phyloP scores from a whole-genome alignment of 1,140 invertebrate genomes.

The Pseudoatta argentina region DNA sequence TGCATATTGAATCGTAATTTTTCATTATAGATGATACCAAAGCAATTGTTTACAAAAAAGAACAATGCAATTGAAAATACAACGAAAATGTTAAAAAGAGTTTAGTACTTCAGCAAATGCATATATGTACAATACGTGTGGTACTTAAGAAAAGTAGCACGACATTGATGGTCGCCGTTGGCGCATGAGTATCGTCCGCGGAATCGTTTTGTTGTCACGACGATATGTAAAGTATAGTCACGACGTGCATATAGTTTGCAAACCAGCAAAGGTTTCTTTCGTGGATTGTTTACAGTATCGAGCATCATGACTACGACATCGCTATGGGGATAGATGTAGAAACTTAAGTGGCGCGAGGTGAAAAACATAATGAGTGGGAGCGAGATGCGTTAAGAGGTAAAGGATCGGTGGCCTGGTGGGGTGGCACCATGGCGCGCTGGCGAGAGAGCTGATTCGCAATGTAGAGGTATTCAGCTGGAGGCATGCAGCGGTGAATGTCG shows the following conservation, averaged over 20 bases:
- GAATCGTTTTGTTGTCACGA: conserved; percentile 39
- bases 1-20: not conserved
- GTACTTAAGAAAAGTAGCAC: conserved; percentile 53
- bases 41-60: not conserved
- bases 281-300: conserved; percentile 71
- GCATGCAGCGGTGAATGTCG: conserved; percentile 68
- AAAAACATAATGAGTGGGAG: conserved; percentile 28
- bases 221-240: not conserved
- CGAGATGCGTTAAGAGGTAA: conserved; percentile 1
- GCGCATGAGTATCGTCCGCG: conserved; percentile 29
- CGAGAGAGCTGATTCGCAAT: not conserved
- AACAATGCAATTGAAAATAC: not conserved
- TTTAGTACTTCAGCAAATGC: not conserved
- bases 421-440: not conserved
- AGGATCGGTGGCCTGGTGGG: conserved; percentile 44
- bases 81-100: too few species aligned
- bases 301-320: conserved; percentile 41
- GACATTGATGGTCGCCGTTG: conserved; percentile 9
- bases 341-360: conserved; percentile 39
- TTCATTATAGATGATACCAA: not conserved
- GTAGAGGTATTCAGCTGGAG: conserved; percentile 57
- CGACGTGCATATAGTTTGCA: conserved; percentile 59
- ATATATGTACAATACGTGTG: conserved; percentile 23
- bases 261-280: conserved; percentile 57
- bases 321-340: conserved; percentile 35